Evolutionary conservation across 2,113 vertebrate species (phyloP), one percentile per base, ranked within the genome.

Genomic region (Guaruba guarouba): DNA sequence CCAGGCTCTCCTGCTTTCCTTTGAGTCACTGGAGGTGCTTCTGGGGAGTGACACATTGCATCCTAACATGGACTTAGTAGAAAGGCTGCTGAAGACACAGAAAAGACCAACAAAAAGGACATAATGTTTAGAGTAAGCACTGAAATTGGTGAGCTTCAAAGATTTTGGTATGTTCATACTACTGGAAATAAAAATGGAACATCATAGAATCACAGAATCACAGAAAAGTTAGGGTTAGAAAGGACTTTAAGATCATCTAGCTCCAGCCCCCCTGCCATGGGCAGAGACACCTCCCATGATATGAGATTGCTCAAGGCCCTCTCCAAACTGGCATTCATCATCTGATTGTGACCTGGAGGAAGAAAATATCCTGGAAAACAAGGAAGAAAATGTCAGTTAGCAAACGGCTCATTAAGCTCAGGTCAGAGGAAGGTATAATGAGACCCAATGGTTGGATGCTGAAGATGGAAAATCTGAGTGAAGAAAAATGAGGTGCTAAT

Each of bases 41-140:
- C 29, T 29, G 7, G 37, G 11, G 5, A 69, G 7, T 27, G 15
- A 17, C 29, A 51, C 9, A 20, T 27, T 86, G 33, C 18, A 57
- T 62, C 11, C 63, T 73, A 44, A 77, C 2, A 3, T 4, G 10
- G 13, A 2, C 35, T 92, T 90, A 29, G 15, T 23, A 39, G 23
- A 59, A 83, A 88, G 6, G 9, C 41, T 51, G 19, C 31, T 46
- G n/a, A 93, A 83, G 59, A 49, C 23, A 69, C 19, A 75, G 31
- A 66, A 63, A 70, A 49, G 22, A 46, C 9, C 2, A 3, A 0
- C 1, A 8, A 25, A 64, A 46, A 48, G 1, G 1, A 69, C 3
- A 27, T 9, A 70, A 41, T 11, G 4, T 37, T 20, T 78, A 51
- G 33, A 91, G 27, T 4, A 79, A 86, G 41, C 14, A 5, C 22